Evolutionary conservation across 2,113 vertebrate genomes (phyloP), one percentile per base, ranked within the genome.

Genomic region (Misgurnus mizolepis): DNA sequence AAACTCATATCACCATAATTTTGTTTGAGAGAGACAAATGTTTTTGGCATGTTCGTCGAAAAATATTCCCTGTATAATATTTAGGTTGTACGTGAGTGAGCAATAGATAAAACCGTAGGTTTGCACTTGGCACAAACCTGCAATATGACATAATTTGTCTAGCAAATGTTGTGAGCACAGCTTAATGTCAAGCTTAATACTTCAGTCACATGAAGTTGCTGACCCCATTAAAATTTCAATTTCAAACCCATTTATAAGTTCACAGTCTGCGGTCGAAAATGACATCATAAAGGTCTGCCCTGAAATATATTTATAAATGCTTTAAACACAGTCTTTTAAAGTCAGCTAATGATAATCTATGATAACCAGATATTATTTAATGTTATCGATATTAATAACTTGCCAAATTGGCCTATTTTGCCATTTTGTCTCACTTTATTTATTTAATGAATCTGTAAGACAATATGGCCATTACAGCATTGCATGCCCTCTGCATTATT

Each of bases 61-160:
- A 34, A 47, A 49, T 75, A 58, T 49, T 45, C 3, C 72, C 8
- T 43, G 10, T 62, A 62, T 62, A 47, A 61, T 74, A 56, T 74
- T 74, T 74, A n/a, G 27, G 56, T 74, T 74, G 22, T 10, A 74
- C n/a, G 27, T 34, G 27, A 74, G 56, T 7, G 40, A 74, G 50
- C 53, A 58, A 10, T 56, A 49, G 50, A 41, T 22, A 39, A 58
- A 56, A 61, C 40, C 45, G 15, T 60, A 58, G 56, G 55, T 22
- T 74, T 74, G 71, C 18, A 74, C 40, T 12, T 45, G 40, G 56
- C 53, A 41, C 55, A 60, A 74, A 74, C 45, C 71, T 61, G 39
- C 40, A 60, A 61, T 11, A 61, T 74, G 56, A 61, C 11, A 18
- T 74, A 11, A 74, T 74, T 74, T 47, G 71, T 61, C 71, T 27